Evolutionary conservation across 2,113 vertebrate genomes (phyloP).

Genomic region (Oncorhynchus kisutch): DNA sequence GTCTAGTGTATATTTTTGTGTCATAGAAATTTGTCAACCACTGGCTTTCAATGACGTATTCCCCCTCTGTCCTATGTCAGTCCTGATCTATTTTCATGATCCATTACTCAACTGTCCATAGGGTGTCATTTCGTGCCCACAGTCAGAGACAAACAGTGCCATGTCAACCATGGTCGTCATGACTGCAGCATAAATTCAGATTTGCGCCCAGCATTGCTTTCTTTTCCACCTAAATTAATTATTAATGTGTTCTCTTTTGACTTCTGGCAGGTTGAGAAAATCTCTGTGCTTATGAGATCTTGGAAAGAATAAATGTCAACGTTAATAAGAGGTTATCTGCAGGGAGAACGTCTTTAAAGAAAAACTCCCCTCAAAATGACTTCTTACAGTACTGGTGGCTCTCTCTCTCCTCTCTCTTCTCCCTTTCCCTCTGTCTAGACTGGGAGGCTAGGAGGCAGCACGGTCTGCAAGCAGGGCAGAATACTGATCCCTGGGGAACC

Average conservation of each 20-base stretch:
- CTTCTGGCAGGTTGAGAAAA: slow-evolving; percentile 33
- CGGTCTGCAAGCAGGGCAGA: slow-evolving; percentile 50
- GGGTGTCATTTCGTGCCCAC: slow-evolving; percentile 2
- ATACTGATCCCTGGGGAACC: slow-evolving; percentile 53
- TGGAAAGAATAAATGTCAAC: slow-evolving; percentile 48
- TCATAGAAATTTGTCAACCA: slow-evolving; percentile 14
- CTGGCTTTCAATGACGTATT: slow-evolving; percentile 15
- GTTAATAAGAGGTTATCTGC: slow-evolving; percentile 65
- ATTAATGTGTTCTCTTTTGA: slow-evolving; percentile 43
- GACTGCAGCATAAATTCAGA: slow-evolving; percentile 30
- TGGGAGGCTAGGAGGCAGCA: slow-evolving; percentile 28
- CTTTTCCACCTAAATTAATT: slow-evolving; percentile 39
- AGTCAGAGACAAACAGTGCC: slow-evolving; percentile 4
- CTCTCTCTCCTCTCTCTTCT: slow-evolving; percentile 38
- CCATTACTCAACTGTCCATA: slow-evolving; percentile 15
- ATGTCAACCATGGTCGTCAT: slow-evolving; percentile 15
- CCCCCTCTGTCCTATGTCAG: slow-evolving; percentile 6
- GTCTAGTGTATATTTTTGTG: background rate
- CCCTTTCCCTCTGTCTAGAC: slow-evolving; percentile 67
- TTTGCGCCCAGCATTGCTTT: slow-evolving; percentile 39
- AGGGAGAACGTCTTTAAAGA: slow-evolving; percentile 59
- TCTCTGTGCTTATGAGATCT: slow-evolving; percentile 14
- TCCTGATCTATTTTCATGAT: slow-evolving; percentile 7
- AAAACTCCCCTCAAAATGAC: slow-evolving; percentile 48
- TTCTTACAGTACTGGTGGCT: slow-evolving; percentile 30